Evolutionary conservation across 2,113 vertebrate genomes (phyloP).

Genomic region (Campylomormyrus tamandua): DNA sequence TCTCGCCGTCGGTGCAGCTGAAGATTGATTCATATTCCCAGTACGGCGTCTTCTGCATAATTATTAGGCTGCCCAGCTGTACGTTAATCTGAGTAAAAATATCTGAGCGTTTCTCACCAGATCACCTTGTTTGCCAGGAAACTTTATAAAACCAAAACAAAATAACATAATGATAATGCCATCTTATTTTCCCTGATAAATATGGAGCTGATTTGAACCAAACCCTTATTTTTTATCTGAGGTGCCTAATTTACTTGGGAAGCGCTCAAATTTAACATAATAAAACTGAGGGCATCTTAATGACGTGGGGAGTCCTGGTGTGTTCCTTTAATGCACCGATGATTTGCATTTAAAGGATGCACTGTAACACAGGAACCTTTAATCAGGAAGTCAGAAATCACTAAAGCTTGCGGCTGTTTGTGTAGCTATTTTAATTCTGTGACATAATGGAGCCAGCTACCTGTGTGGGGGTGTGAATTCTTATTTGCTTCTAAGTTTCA

Average conservation of each 20-base stretch:
- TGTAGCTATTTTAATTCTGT: not conserved
- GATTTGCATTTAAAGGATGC: constrained; percentile 3
- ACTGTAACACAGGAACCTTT: constrained; percentile 1
- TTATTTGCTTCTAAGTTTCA: not conserved
- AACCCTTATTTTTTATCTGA: not conserved
- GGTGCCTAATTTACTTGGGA: not conserved
- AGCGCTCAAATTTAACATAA: not conserved
- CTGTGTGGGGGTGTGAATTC: not conserved
- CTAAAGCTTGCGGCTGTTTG: not conserved
- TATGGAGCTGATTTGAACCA: not conserved
- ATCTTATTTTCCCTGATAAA: not conserved
- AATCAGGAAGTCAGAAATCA: not conserved
- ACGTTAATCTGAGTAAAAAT: not conserved
- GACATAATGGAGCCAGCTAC: not conserved
- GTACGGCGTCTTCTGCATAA: not conserved
- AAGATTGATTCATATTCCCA: not conserved
- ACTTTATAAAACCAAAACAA: not conserved
- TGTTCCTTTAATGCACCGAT: not conserved
- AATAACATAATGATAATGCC: not conserved
- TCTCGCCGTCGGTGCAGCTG: not conserved
- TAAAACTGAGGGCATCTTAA: not conserved
- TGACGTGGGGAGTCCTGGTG: not conserved
- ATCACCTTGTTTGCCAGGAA: not conserved
- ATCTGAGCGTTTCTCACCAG: not conserved
- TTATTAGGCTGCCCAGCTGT: constrained; percentile 6